A percentile compares a stretch with the other conserved stretches of the same genome.
phyloP scores from a whole-genome alignment of 1,140 invertebrate genomes.

The Eufriesea mexicana region DNA sequence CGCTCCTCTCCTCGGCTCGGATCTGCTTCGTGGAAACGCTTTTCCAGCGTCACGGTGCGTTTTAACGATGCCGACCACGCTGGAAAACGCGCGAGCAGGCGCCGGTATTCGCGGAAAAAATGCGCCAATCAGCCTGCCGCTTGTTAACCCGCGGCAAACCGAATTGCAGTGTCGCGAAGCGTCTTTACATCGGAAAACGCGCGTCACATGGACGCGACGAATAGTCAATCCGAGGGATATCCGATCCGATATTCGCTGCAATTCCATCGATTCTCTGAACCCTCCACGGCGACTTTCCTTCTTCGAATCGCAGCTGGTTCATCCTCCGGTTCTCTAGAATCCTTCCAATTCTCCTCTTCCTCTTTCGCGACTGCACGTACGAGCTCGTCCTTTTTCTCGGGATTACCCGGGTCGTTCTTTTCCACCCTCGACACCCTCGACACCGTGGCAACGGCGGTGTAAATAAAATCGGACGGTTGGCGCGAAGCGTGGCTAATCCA shows the following conservation, averaged over 20 bases:
- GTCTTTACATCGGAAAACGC: not conserved
- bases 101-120: not conserved
- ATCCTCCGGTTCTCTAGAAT: no score
- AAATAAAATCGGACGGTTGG: constrained; percentile 7
- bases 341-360: no score
- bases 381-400: not conserved
- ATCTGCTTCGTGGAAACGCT: no score
- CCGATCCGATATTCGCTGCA: not conserved
- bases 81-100: not conserved
- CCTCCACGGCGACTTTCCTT: no score
- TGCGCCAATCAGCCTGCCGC: constrained; percentile 7
- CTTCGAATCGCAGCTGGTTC: not conserved
- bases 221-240: not conserved
- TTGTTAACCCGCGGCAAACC: not conserved
- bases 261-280: not conserved
- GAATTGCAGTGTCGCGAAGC: not conserved
- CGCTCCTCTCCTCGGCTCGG: no score
- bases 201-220: not conserved
- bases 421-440: no score
- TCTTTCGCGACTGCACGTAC: no score
- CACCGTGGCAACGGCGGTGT: not conserved
- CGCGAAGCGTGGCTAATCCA: not conserved
- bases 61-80: not conserved
- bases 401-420: not conserved
- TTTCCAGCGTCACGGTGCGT: not conserved